Base-by-base conservation (phyloP, 2,113 vertebrate species). In the Pseudorasbora parva region DNA sequence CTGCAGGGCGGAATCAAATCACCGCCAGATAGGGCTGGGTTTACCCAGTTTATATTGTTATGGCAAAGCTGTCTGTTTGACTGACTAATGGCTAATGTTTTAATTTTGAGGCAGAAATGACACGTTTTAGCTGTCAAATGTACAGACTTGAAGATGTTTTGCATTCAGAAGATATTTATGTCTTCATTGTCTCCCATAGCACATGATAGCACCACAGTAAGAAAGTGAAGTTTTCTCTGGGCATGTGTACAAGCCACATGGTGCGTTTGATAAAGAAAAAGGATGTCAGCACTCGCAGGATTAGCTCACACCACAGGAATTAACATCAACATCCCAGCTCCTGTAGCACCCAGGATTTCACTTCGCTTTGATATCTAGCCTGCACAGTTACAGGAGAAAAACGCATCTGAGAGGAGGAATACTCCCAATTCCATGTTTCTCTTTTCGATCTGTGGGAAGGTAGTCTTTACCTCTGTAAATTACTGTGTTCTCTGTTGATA, bases 301-400 rank as follows among this genome's bases (percentile, higher is more conserved):
- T 90, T 90, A 88, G 62, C 84, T 91, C 87, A 85, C 82, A 60
- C 84, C 83, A 83, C 79, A 77, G 87, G 86, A 91, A 88, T 89
- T 86, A 89, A 62, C 74, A 84, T 86, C 86, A 83, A 78, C 73
- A 66, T 85, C 68, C 45, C 60, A 78, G 74, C 54, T 86, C 81
- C 43, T 72, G 49, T 75, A 51, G 19, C 68, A 60, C 54, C 47
- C 30, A 86, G 81, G 49, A 66, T 45, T 25, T 43, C 41, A 54
- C 23, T 47, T 19, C 45, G 19, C 47, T 86, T 78, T 78, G 69
- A 78, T 81, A 82, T 25, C 72, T 25, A 45, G 68, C 66, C 54
- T 68, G 37, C 51, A 71, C 84, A 80, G 71, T 86, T 84, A 43
- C 68, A 30, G 62, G 45, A 30, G 69, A 10, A 54, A 59, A 68